These are phyloP conservation scores for Mesitornis unicolor DNA, from an alignment of 2,113 vertebrate species.

Conservation along the genomic window DNA sequence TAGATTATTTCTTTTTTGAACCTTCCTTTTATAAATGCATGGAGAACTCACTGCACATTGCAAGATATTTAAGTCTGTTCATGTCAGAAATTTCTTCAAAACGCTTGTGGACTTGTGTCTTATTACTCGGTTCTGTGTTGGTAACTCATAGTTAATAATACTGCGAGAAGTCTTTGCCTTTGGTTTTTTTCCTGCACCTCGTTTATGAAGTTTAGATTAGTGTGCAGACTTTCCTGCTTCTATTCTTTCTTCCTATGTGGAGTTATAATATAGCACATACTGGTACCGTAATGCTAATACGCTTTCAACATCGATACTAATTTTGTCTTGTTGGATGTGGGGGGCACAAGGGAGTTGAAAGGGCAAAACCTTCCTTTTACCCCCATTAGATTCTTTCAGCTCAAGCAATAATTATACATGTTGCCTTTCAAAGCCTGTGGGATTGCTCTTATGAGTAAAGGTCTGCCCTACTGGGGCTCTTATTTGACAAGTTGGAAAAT, in stretches of 20 bases:
- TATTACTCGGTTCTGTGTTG: not conserved
- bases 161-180: not conserved
- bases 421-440: slow-evolving; percentile 1
- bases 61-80: not conserved
- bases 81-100: not conserved
- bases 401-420: slow-evolving; percentile 2
- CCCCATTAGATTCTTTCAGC: not conserved
- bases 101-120: not conserved
- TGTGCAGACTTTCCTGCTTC: not conserved
- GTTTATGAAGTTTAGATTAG: not conserved
- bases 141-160: not conserved
- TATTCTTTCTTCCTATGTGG: not conserved
- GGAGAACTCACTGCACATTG: accelerated
- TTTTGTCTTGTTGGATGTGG: not conserved
- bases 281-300: not conserved
- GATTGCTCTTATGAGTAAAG: slow-evolving; percentile 46
- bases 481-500: slow-evolving; percentile 62
- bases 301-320: not conserved
- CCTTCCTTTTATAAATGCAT: not conserved
- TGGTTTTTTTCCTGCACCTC: accelerated
- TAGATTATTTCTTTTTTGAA: not conserved
- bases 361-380: not conserved
- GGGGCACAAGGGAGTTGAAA: not conserved
- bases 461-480: slow-evolving; percentile 56
- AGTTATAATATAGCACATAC: not conserved